Base-by-base conservation (phyloP, 2,113 vertebrate species). In the Erythrolamprus reginae region DNA sequence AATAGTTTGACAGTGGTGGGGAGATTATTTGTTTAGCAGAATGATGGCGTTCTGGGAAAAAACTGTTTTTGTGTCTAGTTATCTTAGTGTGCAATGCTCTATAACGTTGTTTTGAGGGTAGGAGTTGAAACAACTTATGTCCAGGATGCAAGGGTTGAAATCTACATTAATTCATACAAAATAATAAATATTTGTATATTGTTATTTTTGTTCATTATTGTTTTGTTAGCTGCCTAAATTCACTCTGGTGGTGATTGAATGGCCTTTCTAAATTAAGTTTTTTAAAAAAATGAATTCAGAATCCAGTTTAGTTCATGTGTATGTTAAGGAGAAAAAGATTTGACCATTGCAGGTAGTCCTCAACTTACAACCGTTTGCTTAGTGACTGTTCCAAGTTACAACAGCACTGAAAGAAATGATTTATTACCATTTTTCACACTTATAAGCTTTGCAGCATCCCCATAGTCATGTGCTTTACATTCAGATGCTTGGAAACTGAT, bases 281-380 rank as follows among this genome's bases (percentile, higher is more conserved):
- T 45, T 47, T n/a, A n/a, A 88, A 90, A 91, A 84, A 9, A 65
- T 86, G 89, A 85, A 56, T 94, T 42, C 51, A 92, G 90, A 0
- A 9, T 84, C 93, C 58, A 88, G 1, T 15, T 94, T 92, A 95
- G 89, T 88, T 42, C 92, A 94, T 93, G 82, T 91, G 53, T 93
- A 92, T 93, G 92, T 86, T 87, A 96, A 95, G 93, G 88, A 89
- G 48, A 83, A 92, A 97, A 94, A 92, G 24, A 91, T 53, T 89
- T 91, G 83, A 58, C 88, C 85, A 89, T 89, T 94, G 33, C 61
- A 65, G 61, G 28, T 65, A 65, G 12, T n/a, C 58, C 10, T 65
- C 28, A n/a, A n/a, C 61, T n/a, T 65, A 65, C 28, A 65, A n/a
- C 12, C n/a, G 28, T 65, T 65, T 65, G 61, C 12, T n/a, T 6